Evolutionary conservation across 2,888 invertebrate genomes (phyloP).

Genomic region (Podotricha telesiphe): DNA sequence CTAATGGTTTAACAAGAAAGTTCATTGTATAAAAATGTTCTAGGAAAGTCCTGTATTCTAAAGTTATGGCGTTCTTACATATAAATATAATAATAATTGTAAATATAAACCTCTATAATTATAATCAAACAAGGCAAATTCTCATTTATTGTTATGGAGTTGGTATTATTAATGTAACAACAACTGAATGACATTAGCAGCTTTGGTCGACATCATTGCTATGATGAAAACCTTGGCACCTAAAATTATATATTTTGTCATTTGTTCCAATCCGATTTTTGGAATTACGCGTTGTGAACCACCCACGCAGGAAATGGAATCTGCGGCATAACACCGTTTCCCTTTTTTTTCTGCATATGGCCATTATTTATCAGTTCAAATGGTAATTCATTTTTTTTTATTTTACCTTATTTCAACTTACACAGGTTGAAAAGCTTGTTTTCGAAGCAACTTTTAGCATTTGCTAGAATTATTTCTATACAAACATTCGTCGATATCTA

Average conservation of each 20-base stretch:
- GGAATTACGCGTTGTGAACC: background rate
- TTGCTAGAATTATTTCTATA: conserved; percentile 32
- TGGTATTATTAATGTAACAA: background rate
- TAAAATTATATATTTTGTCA: background rate
- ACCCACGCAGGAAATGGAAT: background rate
- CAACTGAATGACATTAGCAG: background rate
- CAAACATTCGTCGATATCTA: conserved; percentile 35
- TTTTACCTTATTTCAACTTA: background rate
- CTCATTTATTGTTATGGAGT: background rate
- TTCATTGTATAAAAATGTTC: conserved; percentile 28
- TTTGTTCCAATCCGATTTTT: background rate
- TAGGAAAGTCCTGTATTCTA: background rate
- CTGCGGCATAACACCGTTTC: background rate
- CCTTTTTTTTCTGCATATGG: background rate
- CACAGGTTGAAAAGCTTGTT: background rate
- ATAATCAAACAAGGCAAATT: background rate
- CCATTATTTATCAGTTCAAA: background rate
- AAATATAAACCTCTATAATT: background rate
- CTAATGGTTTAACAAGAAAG: conserved; percentile 26
- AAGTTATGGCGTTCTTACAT: background rate
- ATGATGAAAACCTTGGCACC: too few relatives aligned
- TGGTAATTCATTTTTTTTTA: background rate
- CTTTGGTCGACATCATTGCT: too few relatives aligned
- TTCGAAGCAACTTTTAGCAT: background rate
- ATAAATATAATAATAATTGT: background rate